Evolutionary conservation across 2,797 vertebrate genomes (phyloP).

Genomic region (Stomatorhinus walkeri): DNA sequence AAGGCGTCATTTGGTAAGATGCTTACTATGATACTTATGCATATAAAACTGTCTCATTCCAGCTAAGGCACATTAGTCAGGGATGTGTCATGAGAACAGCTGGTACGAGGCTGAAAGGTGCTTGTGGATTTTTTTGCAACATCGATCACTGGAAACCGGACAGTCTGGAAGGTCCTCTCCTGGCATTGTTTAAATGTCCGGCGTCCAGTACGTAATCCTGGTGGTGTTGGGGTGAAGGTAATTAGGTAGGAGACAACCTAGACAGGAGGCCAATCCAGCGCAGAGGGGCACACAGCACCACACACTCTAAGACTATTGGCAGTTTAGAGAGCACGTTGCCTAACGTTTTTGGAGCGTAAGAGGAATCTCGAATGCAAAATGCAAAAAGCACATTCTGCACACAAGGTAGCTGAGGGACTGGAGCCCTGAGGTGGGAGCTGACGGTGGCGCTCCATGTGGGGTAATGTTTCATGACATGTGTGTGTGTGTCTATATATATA

Average conservation of each 20-base stretch:
- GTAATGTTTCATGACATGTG: neutral
- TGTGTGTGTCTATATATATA: no score
- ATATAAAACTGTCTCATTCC: neutral
- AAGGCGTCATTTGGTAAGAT: neutral
- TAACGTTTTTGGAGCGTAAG: neutral
- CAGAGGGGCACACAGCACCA: neutral
- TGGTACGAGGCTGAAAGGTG: neutral
- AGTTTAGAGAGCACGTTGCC: neutral
- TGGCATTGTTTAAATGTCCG: neutral
- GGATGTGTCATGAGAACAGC: neutral
- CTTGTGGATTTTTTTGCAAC: neutral
- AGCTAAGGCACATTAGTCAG: neutral
- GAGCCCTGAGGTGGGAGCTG: neutral
- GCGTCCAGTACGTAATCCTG: neutral
- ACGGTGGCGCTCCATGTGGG: neutral
- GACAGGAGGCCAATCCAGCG: neutral
- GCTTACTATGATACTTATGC: neutral
- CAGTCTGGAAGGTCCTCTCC: neutral
- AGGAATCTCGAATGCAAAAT: neutral
- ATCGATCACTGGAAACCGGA: neutral
- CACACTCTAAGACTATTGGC: neutral
- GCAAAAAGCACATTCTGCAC: neutral
- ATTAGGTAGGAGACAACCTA: neutral
- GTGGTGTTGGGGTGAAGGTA: neutral
- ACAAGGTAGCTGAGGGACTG: neutral